phyloP scores from a whole-genome alignment of 2,797 vertebrate species.

The Octomys mimax region DNA sequence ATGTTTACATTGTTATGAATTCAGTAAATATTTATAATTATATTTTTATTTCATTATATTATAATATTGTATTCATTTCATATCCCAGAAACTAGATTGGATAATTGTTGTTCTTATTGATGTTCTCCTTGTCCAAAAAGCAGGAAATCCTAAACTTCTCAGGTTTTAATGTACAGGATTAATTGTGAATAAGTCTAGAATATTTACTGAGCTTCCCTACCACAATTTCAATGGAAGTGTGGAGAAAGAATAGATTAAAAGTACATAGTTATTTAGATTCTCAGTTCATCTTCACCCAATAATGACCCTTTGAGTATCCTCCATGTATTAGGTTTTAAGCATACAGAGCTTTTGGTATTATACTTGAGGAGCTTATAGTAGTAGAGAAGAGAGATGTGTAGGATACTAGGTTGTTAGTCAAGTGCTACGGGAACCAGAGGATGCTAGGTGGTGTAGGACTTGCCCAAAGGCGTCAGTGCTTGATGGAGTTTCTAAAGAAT shows the following conservation, averaged over 20 bases:
- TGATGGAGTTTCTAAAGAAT: slow-evolving; percentile 19
- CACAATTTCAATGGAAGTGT: neutral
- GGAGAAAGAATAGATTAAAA: neutral
- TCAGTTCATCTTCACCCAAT: neutral
- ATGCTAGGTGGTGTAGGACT: neutral
- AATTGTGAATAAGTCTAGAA: neutral
- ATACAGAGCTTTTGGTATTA: neutral
- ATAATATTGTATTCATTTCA: neutral
- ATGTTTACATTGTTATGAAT: neutral
- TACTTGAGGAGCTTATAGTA: neutral
- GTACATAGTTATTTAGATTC: neutral
- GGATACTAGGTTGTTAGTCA: neutral
- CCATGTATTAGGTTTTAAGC: neutral
- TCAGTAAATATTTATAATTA: slow-evolving; percentile 10
- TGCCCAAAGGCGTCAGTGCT: neutral
- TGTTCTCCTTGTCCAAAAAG: slow-evolving; percentile 45
- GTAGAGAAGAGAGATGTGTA: neutral
- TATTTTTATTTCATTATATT: slow-evolving; percentile 53
- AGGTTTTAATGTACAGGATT: neutral
- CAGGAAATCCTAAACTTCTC: neutral
- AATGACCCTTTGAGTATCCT: neutral
- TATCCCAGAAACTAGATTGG: neutral
- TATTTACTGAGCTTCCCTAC: neutral
- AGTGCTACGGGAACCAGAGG: neutral
- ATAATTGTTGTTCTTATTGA: neutral